Evolutionary conservation across 2,113 vertebrate genomes (phyloP), one percentile per base, ranked within the genome.

Genomic region (Pelvicachromis taeniatus): DNA sequence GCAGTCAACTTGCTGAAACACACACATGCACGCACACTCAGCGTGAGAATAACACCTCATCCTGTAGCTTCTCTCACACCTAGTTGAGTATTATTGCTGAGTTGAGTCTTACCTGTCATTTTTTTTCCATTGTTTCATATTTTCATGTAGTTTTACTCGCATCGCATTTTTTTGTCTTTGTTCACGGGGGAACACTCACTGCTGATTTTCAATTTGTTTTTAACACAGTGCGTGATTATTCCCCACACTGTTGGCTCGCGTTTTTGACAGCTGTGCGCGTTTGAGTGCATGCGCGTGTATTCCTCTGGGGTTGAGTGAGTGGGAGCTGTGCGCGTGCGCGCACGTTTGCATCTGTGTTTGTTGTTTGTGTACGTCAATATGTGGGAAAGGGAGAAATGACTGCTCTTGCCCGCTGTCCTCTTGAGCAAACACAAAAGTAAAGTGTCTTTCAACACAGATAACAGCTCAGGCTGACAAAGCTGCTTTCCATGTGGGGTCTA

Each of bases 191-290:
- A 93, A 94, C 85, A 88, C 90, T 95, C 87, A 65, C 77, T 77
- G 85, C 87, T 94, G 93, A 95, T 95, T 95, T 95, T 95, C 91
- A 94, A 94, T 95, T 95, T 95, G 88, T 89, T 90, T 94, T 89
- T 90, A 91, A 90, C 89, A 92, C 82, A 92, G 85, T 90, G 82
- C 90, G 88, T 92, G 88, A 93, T 93, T 94, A 91, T 92, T 90
- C 84, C 90, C 83, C 68, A 70, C 78, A 61, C 87, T 88, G 85
- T 38, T 92, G 89, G 83, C 87, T 79, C 56, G 53, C 58, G 53
- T 77, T 54, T 56, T 85, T 79, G 81, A 88, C 88, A 91, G 86
- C 78, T 90, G 16, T 80, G 85, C 79, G 50, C 81, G 52, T 65
- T 73, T 80, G 26, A 88, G 79, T 78, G 53, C 80, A 59, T 78